Base-by-base conservation (phyloP, 2,888 invertebrate species). In the Chymomyza procnemis region DNA sequence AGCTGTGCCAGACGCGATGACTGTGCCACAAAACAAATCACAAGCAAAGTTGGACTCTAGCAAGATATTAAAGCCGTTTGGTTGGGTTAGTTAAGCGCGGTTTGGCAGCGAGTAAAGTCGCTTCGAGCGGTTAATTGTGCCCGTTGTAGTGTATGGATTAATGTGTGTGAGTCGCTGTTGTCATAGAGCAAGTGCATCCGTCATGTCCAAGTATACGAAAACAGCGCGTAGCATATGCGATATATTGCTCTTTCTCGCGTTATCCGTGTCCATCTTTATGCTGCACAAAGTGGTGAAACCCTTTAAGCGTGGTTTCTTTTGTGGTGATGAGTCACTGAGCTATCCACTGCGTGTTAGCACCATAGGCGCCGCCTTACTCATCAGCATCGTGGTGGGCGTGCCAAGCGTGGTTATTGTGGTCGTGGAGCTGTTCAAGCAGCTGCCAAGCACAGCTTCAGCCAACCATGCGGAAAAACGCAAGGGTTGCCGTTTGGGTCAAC, bases 231-330 rank as follows among this genome's bases (percentile, higher is more conserved):
- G 80, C 59, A 68, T 81, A 22, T 87, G 89, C 64, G 89, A 89
- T 75, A 67, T 89, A 48, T 57, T 88, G 73, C 78, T 89, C 59
- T 89, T 88, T 69, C 80, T 64, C 18, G 77, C 85, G 0, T 67
- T 89, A n/a, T 78, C 79, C n/a, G 79, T 75, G 61, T 75, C 79
- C 64, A 77, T 75, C 50, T n/a, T 85, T 65, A 67, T 84, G 55
- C 66, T 89, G 48, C 67, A 64, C 54, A 83, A 77, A 69, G 75
- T 85, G 71, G 78, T 87, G 55, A 73, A 74, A 26, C 88, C 88
- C 30, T 79, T 84, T 16, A 80, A 75, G 61, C 85, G 89, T 3
- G 89, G 89, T 19, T 89, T 89, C 78, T 89, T 89, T 64, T 89
- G 89, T 71, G 81, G 78, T 64, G 89, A 89, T 81, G 89, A 89